These are phyloP conservation scores for Linnaemya vulpina DNA, from an alignment of 2,888 invertebrate genomes.

Conservation along the genomic window DNA sequence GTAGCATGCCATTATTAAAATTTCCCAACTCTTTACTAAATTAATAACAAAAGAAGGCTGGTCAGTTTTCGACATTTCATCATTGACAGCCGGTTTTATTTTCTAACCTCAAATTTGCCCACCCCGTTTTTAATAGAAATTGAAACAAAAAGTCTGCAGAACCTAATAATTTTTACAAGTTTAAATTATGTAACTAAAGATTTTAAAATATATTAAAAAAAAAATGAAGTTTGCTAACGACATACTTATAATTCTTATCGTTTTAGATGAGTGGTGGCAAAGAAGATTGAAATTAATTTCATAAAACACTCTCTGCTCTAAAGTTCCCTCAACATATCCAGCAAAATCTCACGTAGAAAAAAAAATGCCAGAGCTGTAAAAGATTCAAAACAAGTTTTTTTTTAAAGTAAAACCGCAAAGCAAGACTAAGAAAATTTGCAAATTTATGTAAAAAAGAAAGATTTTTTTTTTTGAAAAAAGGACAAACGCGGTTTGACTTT, in stretches of 20 bases:
- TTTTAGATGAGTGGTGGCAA: constrained; percentile 79
- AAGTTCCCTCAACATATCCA: constrained; percentile 33
- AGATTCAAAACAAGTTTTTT: constrained; percentile 40
- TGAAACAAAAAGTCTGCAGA: no score
- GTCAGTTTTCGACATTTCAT: no score
- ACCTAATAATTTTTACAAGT: no score
- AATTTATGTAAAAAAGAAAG: neutral
- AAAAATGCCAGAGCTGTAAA: constrained; percentile 47
- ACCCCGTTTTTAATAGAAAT: no score
- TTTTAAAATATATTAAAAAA: no score
- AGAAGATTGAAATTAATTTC: constrained; percentile 75
- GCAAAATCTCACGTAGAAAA: neutral
- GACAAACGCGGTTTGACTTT: neutral
- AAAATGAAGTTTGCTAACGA: neutral
- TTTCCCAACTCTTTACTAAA: no score
- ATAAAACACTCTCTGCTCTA: constrained; percentile 43
- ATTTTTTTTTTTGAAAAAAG: neutral
- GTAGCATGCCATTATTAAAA: no score
- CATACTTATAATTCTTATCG: constrained; percentile 47
- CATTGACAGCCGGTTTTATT: no score
- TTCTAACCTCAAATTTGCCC: no score
- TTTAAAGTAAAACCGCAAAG: constrained; percentile 35
- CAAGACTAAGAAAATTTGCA: constrained; percentile 52
- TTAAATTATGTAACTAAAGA: neutral
- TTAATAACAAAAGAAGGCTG: no score